phyloP scores from a whole-genome alignment of 2,797 vertebrate species.

The Centroberyx gerrardi region DNA sequence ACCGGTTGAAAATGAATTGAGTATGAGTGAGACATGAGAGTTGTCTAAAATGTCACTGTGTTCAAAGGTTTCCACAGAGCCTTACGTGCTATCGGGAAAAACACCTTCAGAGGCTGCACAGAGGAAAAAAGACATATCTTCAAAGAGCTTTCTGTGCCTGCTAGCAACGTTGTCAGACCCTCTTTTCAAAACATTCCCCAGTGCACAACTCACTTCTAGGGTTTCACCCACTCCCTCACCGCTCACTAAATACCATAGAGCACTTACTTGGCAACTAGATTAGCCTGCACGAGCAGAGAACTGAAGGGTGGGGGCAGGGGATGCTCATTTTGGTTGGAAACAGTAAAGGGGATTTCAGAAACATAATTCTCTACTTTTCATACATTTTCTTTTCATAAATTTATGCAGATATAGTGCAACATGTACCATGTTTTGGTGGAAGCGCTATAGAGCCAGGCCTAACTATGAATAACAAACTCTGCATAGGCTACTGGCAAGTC shows the following conservation, averaged over 20 bases:
- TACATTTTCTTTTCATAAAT: background rate
- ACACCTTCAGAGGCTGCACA: conserved; percentile 37
- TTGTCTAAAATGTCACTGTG: conserved; percentile 45
- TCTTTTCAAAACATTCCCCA: conserved; percentile 29
- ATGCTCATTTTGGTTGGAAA: background rate
- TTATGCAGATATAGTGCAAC: background rate
- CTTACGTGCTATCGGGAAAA: conserved; percentile 37
- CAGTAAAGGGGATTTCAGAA: background rate
- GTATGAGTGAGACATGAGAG: conserved; percentile 37
- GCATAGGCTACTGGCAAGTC: conserved; percentile 24
- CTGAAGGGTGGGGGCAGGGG: background rate
- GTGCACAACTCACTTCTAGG: conserved; percentile 32
- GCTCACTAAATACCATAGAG: background rate
- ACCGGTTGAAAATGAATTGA: conserved; percentile 54
- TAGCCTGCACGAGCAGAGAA: background rate
- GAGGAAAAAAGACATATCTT: conserved; percentile 30
- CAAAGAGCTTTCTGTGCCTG: conserved; percentile 46
- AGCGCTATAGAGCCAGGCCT: conserved; percentile 11
- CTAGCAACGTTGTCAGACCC: conserved; percentile 14
- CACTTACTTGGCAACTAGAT: conserved; percentile 21
- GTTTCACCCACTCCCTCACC: conserved; percentile 16
- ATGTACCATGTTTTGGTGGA: conserved; percentile 1
- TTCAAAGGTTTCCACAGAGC: conserved; percentile 59
- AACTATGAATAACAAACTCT: conserved; percentile 19
- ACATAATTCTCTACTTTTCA: background rate